These are phyloP conservation scores for Antedon mediterranea DNA, from an alignment of 53 echinoderm and acorn worm genomes.

Conservation along the genomic window DNA sequence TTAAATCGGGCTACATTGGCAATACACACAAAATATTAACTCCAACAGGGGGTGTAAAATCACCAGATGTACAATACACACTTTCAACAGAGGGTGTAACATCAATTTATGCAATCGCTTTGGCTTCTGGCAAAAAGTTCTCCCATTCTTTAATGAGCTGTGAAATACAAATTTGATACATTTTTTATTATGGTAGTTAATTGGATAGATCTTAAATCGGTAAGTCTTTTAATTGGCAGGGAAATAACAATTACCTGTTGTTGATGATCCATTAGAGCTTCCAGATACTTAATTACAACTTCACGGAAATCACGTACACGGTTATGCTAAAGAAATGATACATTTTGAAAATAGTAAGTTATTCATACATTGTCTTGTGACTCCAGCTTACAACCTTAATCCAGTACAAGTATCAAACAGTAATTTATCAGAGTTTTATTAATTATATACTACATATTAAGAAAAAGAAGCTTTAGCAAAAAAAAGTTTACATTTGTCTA, in stretches of 20 bases:
- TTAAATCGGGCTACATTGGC: background rate
- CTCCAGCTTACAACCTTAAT: too few species aligned
- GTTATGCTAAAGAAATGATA: conserved; percentile 29
- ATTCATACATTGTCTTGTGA: too few species aligned
- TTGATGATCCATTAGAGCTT: conserved; percentile 80
- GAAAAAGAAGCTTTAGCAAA: background rate
- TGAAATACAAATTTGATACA: conserved; percentile 1
- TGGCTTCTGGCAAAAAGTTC: conserved; percentile 95
- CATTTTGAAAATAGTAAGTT: too few species aligned
- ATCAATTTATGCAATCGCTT: conserved; percentile 69
- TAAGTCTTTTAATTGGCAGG: too few species aligned
- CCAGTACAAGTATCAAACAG: background rate
- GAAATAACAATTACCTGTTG: conserved; percentile 49
- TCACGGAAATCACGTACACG: conserved; percentile 89
- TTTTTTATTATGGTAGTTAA: too few species aligned
- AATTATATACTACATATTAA: background rate
- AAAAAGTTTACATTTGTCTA: too few species aligned
- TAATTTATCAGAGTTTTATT: background rate
- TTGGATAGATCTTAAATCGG: too few species aligned
- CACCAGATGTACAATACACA: background rate
- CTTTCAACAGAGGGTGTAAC: background rate
- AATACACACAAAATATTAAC: background rate
- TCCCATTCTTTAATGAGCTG: conserved; percentile 96
- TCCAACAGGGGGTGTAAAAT: background rate
- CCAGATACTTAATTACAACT: conserved; percentile 93